Evolutionary conservation across 1,140 invertebrate species (phyloP).

Genomic region (Heliconius hermathena): DNA sequence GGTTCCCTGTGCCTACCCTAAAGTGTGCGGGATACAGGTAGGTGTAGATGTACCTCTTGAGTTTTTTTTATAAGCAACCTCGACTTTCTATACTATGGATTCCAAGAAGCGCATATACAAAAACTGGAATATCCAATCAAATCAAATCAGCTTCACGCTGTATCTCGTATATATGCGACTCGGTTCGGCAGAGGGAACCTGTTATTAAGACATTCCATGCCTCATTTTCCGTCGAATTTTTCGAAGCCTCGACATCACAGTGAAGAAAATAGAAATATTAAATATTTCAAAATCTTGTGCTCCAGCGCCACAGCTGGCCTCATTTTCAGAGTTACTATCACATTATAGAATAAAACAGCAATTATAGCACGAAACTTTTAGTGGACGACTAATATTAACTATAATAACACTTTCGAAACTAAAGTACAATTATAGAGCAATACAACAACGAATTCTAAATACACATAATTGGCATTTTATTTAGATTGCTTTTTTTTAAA

Average conservation of each 20-base stretch:
- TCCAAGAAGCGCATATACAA: too few species aligned
- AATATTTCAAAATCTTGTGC: too few species aligned
- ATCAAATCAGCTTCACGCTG: neutral
- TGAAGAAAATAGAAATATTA: too few species aligned
- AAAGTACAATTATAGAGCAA: neutral
- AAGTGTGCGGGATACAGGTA: too few species aligned
- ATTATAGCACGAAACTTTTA: neutral
- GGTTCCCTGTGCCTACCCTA: too few species aligned
- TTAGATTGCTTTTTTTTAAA: neutral
- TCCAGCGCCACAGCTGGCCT: too few species aligned
- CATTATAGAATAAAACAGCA: neutral
- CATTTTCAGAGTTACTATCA: too few species aligned
- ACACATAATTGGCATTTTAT: neutral
- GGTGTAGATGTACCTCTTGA: too few species aligned
- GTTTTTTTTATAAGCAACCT: too few species aligned
- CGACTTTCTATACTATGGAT: too few species aligned
- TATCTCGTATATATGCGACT: neutral
- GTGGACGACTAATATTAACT: constrained; percentile 7
- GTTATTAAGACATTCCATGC: neutral
- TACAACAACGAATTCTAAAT: neutral
- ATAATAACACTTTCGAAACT: neutral
- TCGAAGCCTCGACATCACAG: neutral
- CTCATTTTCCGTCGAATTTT: neutral
- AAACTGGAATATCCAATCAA: too few species aligned
- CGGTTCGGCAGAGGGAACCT: neutral